Base-by-base conservation (phyloP, 2,888 invertebrate species). In the Seira sanloemensis region DNA sequence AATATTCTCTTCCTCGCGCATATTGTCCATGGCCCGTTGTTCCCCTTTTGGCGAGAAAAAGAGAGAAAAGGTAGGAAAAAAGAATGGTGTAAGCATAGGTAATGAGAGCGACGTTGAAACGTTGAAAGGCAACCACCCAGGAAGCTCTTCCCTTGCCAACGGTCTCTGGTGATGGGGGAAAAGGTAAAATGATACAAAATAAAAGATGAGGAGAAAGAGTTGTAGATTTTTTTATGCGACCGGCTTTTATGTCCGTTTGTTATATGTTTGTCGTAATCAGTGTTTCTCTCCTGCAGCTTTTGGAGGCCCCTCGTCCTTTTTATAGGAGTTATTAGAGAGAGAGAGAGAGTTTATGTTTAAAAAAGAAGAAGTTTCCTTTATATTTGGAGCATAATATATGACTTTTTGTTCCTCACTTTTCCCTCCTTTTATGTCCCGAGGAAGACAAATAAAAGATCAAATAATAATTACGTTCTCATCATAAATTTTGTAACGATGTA, bases 371-470 rank as follows among this genome's bases (percentile, higher is more conserved):
- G 58, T 16, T 58, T 58, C n/a, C 58, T 58, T 62, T 62, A 23
- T 62, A 21, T 9, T 62, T 62, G 21, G 62, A 21, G 62, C 62
- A 23, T 62, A 23, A 62, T 21, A 62, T 62, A 62, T 62, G 62
- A 62, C 62, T 62, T 62, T 62, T n/a, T 62, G 7, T n/a, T n/a
- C n/a, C n/a, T n/a, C n/a, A n/a, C n/a, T 62, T 9, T 50, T 62
- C 58, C 2, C n/a, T 58, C 58, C 16, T 62, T 7, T 21, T 62
- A 62, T 21, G 21, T 62, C 21, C 21, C n/a, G 21, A 23, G 62
- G 21, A 62, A 62, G 19, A n/a, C 62, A 62, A 62, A 62, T 62
- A 62, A 62, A 62, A 62, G 7, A 16, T 62, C 16, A 21, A 62
- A 62, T 62, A n/a, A 58, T 58, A 58, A n/a, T n/a, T 58, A n/a